phyloP scores from a whole-genome alignment of 2,113 vertebrate genomes.

The Proteles cristata region DNA sequence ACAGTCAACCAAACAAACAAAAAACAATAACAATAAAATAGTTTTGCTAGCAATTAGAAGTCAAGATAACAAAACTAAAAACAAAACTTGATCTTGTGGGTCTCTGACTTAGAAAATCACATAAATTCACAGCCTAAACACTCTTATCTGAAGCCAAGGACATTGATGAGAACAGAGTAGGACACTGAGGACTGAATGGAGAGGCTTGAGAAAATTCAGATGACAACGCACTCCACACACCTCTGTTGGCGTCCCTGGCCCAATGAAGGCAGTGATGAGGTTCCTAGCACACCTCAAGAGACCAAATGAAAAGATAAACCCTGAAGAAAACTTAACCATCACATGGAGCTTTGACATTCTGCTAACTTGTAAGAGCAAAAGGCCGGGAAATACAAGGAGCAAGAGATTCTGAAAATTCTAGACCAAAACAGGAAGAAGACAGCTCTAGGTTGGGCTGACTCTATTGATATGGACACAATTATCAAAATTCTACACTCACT shows the following conservation, averaged over 20 bases:
- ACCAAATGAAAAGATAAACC: background rate
- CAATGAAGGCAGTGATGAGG: background rate
- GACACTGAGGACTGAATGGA: background rate
- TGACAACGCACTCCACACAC: background rate
- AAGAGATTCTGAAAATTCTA: background rate
- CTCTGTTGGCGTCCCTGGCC: background rate
- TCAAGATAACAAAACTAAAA: slow-evolving; percentile 3
- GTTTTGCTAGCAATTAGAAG: background rate
- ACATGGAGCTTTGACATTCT: background rate
- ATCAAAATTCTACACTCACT: background rate
- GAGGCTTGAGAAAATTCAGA: background rate
- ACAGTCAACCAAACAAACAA: background rate
- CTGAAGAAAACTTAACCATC: background rate
- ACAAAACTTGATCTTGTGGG: background rate
- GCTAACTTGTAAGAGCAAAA: background rate
- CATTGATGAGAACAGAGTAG: background rate
- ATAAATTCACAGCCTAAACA: background rate
- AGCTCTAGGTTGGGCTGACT: background rate
- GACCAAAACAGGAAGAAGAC: background rate
- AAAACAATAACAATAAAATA: background rate
- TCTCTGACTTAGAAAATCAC: background rate
- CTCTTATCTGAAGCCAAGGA: background rate
- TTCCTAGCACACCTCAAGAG: background rate
- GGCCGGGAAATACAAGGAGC: background rate
- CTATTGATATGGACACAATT: background rate